These are phyloP conservation scores for Onychomys leucogaster DNA, from an alignment of 2,797 vertebrate genomes.

Conservation along the genomic window DNA sequence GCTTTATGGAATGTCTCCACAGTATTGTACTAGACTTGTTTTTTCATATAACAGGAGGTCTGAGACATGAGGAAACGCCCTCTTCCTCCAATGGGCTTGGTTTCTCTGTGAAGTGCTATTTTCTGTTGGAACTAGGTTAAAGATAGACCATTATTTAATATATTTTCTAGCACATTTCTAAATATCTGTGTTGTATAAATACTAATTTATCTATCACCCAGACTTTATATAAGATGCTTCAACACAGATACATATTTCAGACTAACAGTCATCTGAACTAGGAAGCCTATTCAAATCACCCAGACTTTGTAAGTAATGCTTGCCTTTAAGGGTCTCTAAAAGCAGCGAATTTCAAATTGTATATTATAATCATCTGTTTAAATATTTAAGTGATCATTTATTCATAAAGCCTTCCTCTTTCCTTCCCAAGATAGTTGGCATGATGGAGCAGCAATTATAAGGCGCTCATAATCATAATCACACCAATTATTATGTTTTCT, in stretches of 20 bases:
- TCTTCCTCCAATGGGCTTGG: background rate
- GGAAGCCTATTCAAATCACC: background rate
- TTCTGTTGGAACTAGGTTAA: slow-evolving; percentile 8
- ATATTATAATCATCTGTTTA: slow-evolving; percentile 67
- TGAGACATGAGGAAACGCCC: background rate
- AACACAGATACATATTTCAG: background rate
- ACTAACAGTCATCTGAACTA: background rate
- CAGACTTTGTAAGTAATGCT: background rate
- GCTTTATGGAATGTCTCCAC: background rate
- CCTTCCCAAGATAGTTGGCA: slow-evolving; percentile 56
- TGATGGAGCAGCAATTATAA: slow-evolving; percentile 62
- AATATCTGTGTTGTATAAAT: slow-evolving; percentile 16
- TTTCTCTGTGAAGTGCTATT: background rate
- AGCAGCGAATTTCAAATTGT: slow-evolving; percentile 46
- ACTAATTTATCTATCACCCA: background rate
- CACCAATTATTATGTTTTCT: slow-evolving; percentile 58
- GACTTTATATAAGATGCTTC: background rate
- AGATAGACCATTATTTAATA: background rate
- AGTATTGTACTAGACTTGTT: background rate
- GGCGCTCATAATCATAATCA: slow-evolving; percentile 54
- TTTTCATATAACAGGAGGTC: background rate
- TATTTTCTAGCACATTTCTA: background rate
- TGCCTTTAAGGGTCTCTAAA: slow-evolving; percentile 19
- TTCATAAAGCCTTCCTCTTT: slow-evolving; percentile 54
- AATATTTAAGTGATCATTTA: slow-evolving; percentile 76